Evolutionary conservation across 2,888 invertebrate genomes (phyloP).

Genomic region (Scotopteryx bipunctaria): DNA sequence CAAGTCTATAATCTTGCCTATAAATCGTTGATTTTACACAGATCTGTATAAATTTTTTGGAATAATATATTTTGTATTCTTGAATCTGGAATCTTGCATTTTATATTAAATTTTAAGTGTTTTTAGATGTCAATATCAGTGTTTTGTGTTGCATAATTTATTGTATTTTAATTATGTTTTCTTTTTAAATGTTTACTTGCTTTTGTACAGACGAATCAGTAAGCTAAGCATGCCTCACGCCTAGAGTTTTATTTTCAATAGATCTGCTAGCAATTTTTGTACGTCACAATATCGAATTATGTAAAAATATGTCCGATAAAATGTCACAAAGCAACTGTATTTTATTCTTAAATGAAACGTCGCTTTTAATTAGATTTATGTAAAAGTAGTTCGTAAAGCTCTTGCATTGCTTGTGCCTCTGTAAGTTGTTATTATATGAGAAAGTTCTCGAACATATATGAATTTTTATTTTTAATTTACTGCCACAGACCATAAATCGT

Average conservation of each 20-base stretch:
- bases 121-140: slow-evolving; percentile 53
- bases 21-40: slow-evolving; percentile 46
- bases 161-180: slow-evolving; percentile 69
- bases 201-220: slow-evolving; percentile 59
- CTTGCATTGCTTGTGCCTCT: slow-evolving; percentile 62
- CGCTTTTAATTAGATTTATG: slow-evolving; percentile 32
- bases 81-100: slow-evolving; percentile 36
- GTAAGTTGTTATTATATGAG: slow-evolving; percentile 78
- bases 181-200: slow-evolving; percentile 64
- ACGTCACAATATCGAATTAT: slow-evolving; percentile 26
- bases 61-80: slow-evolving; percentile 21
- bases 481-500: not conserved
- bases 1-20: slow-evolving; percentile 72
- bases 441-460: slow-evolving; percentile 60
- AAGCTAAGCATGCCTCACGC: slow-evolving; percentile 48
- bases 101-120: slow-evolving; percentile 49
- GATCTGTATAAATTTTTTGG: slow-evolving; percentile 38
- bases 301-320: slow-evolving; percentile 25
- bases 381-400: slow-evolving; percentile 40
- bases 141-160: slow-evolving; percentile 78
- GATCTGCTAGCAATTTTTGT: slow-evolving; percentile 75
- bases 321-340: slow-evolving; percentile 38
- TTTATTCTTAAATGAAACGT: slow-evolving; percentile 38
- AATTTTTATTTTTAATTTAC: slow-evolving; percentile 47
- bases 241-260: slow-evolving; percentile 44